Base-by-base conservation (phyloP, 2,888 invertebrate species). In the Aproaerema taeniolella region DNA sequence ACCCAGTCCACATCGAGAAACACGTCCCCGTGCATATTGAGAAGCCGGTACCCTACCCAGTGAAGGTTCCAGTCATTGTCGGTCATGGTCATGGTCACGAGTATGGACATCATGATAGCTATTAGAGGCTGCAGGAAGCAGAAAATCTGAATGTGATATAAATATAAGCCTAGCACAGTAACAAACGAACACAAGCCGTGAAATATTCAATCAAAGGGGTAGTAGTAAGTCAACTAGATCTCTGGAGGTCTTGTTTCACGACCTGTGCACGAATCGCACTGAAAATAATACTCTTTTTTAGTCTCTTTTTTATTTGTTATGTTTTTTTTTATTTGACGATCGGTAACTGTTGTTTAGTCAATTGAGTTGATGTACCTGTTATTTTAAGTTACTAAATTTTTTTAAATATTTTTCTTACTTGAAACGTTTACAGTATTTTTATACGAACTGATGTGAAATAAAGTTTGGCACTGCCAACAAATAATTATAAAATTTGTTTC, bases 1-100 rank as follows among this genome's bases (percentile, higher is more conserved):
- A 88, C 80, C 92, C 85, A 54, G 89, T 89, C 46, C 88, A 89
- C 45, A 89, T 91, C n/a, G 90, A 90, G 66, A 91, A 90, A 51
- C 90, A 88, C 60, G 87, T 92, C 12, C 91, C 90, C 36, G 88
- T 89, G 40, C 90, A 89, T 38, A 81, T 91, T 20, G 90, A 90
- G 67, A 90, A 90, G 62, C 86, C 62, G 41, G 89, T 90, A 49
- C 90, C 90, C 6, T 88, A 89, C 77, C 90, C 91, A 30, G 90
- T 90, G 46, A 90, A 92, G 70, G 90, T 91, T 47, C 88, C 87
- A 55, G 88, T 88, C 33, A 72, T 87, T 45, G 74, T 89, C 56
- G 72, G 77, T 63, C 73, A 76, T 61, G 72, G 57, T 58, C 80
- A 83, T 59, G 81, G 82, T 61, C 79, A 87, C 74, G 85, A 73